Percentiles rank a stretch among this genome's conserved stretches.
Evolutionary conservation across 2,797 vertebrate species (phyloP).

Genomic region (Valencia hispanica): DNA sequence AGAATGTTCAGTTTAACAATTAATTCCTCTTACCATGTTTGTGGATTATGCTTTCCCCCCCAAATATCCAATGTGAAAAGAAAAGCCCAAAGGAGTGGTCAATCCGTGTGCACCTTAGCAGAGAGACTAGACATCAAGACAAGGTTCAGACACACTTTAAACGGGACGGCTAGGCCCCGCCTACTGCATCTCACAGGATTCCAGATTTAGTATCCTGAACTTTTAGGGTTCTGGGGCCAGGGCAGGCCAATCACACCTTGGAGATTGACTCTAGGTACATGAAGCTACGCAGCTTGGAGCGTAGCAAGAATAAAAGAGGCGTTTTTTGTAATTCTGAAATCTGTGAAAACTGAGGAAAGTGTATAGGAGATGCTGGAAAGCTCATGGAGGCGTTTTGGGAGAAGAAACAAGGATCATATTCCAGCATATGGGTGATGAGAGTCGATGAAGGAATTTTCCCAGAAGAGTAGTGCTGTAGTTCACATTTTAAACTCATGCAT

Average conservation of each 20-base stretch:
- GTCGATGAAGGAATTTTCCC: neutral
- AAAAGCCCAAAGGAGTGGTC: constrained; percentile 83
- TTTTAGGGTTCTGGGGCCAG: constrained; percentile 81
- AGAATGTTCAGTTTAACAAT: constrained; percentile 24
- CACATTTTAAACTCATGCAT: neutral
- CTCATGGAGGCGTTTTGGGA: neutral
- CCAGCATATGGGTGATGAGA: neutral
- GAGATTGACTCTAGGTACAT: constrained; percentile 37
- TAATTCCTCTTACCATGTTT: constrained; percentile 82
- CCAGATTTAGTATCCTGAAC: constrained; percentile 86
- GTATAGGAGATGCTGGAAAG: neutral
- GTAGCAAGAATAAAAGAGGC: constrained; percentile 13
- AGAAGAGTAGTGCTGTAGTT: neutral
- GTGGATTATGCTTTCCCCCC: constrained; percentile 76
- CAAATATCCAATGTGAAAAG: constrained; percentile 78
- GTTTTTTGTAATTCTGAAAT: neutral
- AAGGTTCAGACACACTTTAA: constrained; percentile 84
- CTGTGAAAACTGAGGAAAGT: neutral
- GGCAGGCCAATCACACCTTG: constrained; percentile 78
- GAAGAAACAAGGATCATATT: neutral
- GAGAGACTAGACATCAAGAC: constrained; percentile 84
- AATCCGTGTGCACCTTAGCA: constrained; percentile 82
- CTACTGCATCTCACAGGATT: constrained; percentile 72
- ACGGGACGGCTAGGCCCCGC: constrained; percentile 76
- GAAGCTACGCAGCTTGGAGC: constrained; percentile 26